phyloP scores from a whole-genome alignment of 2,797 vertebrate genomes.

The Peromyscus nudipes region DNA sequence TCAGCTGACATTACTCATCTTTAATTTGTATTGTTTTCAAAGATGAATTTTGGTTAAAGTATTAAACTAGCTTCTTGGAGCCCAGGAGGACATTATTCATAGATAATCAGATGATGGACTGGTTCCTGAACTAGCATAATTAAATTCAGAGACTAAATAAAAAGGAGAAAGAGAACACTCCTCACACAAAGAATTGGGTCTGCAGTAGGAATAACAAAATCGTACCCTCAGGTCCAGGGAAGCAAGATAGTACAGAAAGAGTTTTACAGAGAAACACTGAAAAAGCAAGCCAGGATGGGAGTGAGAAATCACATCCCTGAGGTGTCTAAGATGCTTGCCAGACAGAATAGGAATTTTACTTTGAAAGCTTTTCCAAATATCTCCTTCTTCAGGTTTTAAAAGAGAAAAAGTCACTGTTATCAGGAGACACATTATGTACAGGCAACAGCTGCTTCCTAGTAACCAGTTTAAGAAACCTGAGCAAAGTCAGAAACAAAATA shows the following conservation, averaged over 20 bases:
- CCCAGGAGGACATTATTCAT: conserved; percentile 19
- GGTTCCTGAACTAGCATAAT: conserved; percentile 27
- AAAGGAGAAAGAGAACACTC: background rate
- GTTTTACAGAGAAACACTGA: background rate
- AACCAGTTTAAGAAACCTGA: background rate
- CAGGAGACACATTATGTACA: background rate
- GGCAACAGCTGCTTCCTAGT: background rate
- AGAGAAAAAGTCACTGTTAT: background rate
- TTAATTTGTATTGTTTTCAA: conserved; percentile 34
- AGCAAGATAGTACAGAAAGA: background rate
- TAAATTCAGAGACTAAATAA: conserved; percentile 28
- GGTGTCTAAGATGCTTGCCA: background rate
- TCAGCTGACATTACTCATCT: background rate
- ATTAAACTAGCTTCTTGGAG: conserved; percentile 39
- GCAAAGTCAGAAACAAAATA: conserved; percentile 7
- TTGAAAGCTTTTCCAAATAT: background rate
- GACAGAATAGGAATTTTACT: conserved; percentile 20
- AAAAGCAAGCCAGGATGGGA: background rate
- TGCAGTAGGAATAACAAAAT: background rate
- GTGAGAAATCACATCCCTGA: background rate
- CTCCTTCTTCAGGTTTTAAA: background rate
- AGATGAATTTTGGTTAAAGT: background rate
- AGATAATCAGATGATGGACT: conserved; percentile 5
- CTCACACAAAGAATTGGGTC: background rate
- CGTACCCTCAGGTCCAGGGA: background rate